These are phyloP conservation scores for Himalopsyche phryganea DNA, from an alignment of 1,140 invertebrate genomes.

Conservation along the genomic window DNA sequence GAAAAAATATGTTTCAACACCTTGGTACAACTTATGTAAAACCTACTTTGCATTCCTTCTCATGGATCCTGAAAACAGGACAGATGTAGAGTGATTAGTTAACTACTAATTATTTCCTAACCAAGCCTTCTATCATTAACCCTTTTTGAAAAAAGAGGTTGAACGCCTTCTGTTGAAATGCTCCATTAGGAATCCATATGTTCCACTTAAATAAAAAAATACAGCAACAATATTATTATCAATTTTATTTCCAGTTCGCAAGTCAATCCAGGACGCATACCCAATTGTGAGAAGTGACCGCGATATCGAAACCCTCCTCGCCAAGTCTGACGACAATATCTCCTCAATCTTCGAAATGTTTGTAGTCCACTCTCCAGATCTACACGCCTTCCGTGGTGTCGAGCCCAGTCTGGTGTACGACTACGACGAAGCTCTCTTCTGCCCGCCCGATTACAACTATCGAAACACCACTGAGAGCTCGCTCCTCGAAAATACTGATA, in stretches of 20 bases:
- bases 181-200: no score
- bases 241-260: constrained; percentile 27
- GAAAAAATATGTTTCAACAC: no score
- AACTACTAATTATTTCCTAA: no score
- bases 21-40: no score
- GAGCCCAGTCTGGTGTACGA: constrained; percentile 23
- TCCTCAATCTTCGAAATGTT: constrained; percentile 29
- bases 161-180: no score
- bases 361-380: constrained; percentile 23
- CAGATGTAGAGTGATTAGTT: no score
- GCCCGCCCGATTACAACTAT: constrained; percentile 16
- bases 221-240: no score
- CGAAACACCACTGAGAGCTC: constrained; percentile 14
- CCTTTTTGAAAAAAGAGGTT: no score
- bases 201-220: no score
- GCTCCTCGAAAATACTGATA: background rate
- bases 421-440: constrained; percentile 24
- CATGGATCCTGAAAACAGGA: no score
- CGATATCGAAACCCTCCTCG: constrained; percentile 26
- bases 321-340: constrained; percentile 14
- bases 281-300: constrained; percentile 27
- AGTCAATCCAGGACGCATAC: constrained; percentile 19
- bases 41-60: no score
- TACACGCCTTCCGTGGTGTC: constrained; percentile 26
- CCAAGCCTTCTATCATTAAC: no score